phyloP scores from a whole-genome alignment of 2,888 invertebrate genomes.

The Globia sparganii region DNA sequence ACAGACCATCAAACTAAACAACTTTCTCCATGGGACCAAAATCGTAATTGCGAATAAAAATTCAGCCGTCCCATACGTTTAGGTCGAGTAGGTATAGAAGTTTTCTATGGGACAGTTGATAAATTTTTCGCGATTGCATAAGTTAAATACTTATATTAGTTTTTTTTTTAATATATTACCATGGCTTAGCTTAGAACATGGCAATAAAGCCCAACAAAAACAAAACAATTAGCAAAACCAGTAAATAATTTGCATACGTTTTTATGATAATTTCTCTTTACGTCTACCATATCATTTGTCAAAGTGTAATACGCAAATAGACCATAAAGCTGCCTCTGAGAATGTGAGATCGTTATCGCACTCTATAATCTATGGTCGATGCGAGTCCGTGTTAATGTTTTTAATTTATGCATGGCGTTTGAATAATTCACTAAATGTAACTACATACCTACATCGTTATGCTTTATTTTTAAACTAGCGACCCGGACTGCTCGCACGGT shows the following conservation, averaged over 20 bases:
- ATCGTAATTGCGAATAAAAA: too few species aligned
- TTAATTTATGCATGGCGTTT: slow-evolving; percentile 59
- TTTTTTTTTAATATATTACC: too few species aligned
- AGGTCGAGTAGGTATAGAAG: too few species aligned
- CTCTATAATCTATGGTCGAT: slow-evolving; percentile 58
- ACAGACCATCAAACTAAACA: too few species aligned
- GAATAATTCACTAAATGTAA: slow-evolving; percentile 48
- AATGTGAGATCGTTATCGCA: slow-evolving; percentile 54
- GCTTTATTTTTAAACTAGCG: slow-evolving; percentile 14
- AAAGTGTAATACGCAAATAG: slow-evolving; percentile 55
- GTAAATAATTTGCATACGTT: slow-evolving; percentile 40
- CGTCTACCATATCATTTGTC: slow-evolving; percentile 49
- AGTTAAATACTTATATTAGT: too few species aligned
- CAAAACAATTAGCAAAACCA: slow-evolving; percentile 37
- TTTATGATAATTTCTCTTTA: slow-evolving; percentile 33
- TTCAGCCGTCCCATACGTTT: too few species aligned
- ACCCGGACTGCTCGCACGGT: neutral
- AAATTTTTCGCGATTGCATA: too few species aligned
- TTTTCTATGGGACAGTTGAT: too few species aligned
- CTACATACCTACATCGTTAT: neutral
- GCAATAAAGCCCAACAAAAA: slow-evolving; percentile 25
- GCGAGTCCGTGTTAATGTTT: slow-evolving; percentile 46
- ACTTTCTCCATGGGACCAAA: too few species aligned
- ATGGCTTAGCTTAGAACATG: slow-evolving; percentile 6
- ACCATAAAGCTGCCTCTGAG: slow-evolving; percentile 50